These are phyloP conservation scores for Mycetomoellerius zeteki DNA, from an alignment of 1,140 invertebrate species.

Conservation along the genomic window DNA sequence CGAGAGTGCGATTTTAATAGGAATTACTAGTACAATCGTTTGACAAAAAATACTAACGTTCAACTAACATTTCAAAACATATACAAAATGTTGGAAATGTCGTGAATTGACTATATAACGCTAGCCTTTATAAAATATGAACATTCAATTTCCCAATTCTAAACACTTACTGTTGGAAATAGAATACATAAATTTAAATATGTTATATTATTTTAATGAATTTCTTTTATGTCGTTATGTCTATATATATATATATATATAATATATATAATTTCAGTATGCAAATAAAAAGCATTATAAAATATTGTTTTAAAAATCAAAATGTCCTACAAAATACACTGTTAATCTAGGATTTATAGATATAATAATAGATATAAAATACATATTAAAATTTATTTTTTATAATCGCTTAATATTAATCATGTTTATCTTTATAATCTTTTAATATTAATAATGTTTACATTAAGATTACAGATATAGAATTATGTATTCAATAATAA, in stretches of 20 bases:
- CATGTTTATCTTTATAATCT: too few relatives aligned
- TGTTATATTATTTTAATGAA: neutral
- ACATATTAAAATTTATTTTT: neutral
- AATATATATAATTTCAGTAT: neutral
- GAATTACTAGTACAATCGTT: neutral
- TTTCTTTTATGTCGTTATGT: neutral
- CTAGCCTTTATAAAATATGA: neutral
- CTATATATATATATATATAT: too few relatives aligned
- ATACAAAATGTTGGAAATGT: neutral
- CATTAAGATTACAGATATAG: neutral
- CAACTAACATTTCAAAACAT: neutral
- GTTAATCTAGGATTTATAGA: neutral
- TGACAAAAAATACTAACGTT: neutral
- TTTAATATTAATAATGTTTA: constrained; percentile 29
- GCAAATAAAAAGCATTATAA: neutral
- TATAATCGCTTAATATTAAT: neutral
- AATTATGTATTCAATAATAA: neutral
- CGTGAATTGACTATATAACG: neutral
- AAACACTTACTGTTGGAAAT: neutral
- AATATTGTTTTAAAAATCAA: neutral
- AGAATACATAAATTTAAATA: too few relatives aligned
- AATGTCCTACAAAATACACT: neutral
- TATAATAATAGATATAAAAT: too few relatives aligned
- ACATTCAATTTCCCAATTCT: neutral
- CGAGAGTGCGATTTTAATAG: neutral